Base-by-base conservation (phyloP, 2,888 invertebrate species). In the Tipula helvola region DNA sequence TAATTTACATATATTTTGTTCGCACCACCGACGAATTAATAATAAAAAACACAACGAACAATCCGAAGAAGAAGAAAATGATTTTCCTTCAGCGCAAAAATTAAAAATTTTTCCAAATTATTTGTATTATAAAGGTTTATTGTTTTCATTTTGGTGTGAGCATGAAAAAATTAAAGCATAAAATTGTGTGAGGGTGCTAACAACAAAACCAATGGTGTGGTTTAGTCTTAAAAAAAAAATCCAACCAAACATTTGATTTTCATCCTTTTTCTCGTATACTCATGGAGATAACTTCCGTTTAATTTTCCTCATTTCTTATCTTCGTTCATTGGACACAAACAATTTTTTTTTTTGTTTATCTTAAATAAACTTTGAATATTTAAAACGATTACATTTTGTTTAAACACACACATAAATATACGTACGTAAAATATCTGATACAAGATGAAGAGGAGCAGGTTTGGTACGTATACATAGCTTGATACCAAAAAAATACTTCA, bases 351-450 rank as follows among this genome's bases (percentile, higher is more conserved):
- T 71, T 28, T 71, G 71, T 71, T 71, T 71, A 71, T 71, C 71
- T 71, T 71, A 71, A 71, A 71, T 71, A 71, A 71, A 71, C 71
- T 71, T 71, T 71, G 71, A 71, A 71, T 71, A 71, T 71, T 71
- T 71, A 71, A 71, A 71, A 71, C 71, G 71, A 71, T 71, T 71
- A 71, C 71, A 71, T 71, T 71, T 71, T 28, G 71, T 71, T 28
- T 71, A 52, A 16, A 71, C 10, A 28, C 28, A 71, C 10, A 28
- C 12, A 71, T 28, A 71, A n/a, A 71, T 28, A n/a, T n/a, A n/a
- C n/a, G n/a, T n/a, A 28, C 28, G 10, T 28, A 71, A 28, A 71
- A 52, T 52, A 16, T 52, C 16, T 52, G 52, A 52, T 52, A 52
- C 52, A 52, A 52, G 52, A 1, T 16, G 28, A 71, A 71, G 71